A percentile compares a stretch with the other conserved stretches of the same genome.
These are phyloP conservation scores for Neodiprion fabricii DNA, from an alignment of 1,140 invertebrate genomes.

Conservation along the genomic window DNA sequence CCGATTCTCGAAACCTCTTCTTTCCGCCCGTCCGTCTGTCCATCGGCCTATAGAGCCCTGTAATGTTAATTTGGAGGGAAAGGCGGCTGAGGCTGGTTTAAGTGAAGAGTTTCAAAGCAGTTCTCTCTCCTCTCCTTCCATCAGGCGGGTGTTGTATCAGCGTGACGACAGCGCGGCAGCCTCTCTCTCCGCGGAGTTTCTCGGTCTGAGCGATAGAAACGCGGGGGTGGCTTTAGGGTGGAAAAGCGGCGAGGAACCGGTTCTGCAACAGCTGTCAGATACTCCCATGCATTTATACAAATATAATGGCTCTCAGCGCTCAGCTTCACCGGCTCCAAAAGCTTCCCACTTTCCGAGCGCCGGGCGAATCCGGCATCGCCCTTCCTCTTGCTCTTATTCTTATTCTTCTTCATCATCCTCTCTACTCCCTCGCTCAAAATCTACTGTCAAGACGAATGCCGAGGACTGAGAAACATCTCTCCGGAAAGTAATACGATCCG, in stretches of 20 bases:
- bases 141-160: slow-evolving; percentile 11
- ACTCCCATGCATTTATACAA: slow-evolving; percentile 19
- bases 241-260: not conserved
- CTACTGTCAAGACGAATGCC: no score
- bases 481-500: no score
- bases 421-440: no score
- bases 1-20: slow-evolving; percentile 6
- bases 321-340: not conserved
- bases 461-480: no score
- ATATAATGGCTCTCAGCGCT: slow-evolving; percentile 12
- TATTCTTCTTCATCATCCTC: no score
- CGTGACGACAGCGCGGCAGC: not conserved
- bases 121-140: slow-evolving; percentile 21
- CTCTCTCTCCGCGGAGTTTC: no score
- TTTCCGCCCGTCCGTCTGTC: not conserved
- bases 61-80: not conserved
- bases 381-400: not conserved
- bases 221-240: no score
- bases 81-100: not conserved
- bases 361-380: not conserved
- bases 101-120: slow-evolving; percentile 33
- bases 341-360: not conserved
- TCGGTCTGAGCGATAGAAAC: no score
- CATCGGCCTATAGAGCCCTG: not conserved
- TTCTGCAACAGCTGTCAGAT: slow-evolving; percentile 15